Evolutionary conservation across 2,113 vertebrate species (phyloP).

Genomic region (Copsychus sechellarum): DNA sequence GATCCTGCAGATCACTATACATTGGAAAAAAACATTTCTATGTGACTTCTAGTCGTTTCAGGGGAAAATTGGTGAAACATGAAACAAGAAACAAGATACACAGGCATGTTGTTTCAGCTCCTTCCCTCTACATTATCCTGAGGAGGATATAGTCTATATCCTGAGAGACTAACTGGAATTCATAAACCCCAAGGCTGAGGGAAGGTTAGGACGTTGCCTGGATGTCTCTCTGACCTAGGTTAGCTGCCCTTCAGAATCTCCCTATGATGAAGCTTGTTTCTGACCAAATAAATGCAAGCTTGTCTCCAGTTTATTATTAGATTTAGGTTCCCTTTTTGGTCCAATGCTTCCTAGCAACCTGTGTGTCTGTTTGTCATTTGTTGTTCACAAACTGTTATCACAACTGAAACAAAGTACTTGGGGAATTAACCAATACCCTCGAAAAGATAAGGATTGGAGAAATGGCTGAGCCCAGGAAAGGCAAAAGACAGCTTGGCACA

Average conservation of each 20-base stretch:
- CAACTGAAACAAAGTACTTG: conserved; percentile 15
- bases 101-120: background rate
- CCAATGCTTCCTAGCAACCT: conserved; percentile 72
- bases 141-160: background rate
- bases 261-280: background rate
- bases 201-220: background rate
- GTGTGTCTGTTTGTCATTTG: conserved; percentile 62
- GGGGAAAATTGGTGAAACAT: background rate
- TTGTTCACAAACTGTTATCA: conserved; percentile 46
- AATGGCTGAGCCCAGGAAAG: background rate
- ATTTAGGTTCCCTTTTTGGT: conserved; percentile 4
- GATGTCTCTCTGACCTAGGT: background rate
- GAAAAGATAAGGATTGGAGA: background rate
- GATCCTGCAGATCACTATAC: background rate
- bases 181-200: background rate
- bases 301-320: conserved; percentile 70
- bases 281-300: conserved; percentile 35
- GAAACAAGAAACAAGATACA: too few species aligned
- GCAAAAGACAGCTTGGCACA: background rate
- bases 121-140: background rate
- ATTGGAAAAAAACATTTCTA: background rate
- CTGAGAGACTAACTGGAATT: background rate
- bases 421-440: conserved; percentile 15
- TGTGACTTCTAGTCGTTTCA: background rate
- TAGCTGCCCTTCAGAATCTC: background rate